Percentiles rank a stretch among this genome's conserved stretches.
Evolutionary conservation across 2,888 invertebrate genomes (phyloP).

Genomic region (Nemapogon koenigi): DNA sequence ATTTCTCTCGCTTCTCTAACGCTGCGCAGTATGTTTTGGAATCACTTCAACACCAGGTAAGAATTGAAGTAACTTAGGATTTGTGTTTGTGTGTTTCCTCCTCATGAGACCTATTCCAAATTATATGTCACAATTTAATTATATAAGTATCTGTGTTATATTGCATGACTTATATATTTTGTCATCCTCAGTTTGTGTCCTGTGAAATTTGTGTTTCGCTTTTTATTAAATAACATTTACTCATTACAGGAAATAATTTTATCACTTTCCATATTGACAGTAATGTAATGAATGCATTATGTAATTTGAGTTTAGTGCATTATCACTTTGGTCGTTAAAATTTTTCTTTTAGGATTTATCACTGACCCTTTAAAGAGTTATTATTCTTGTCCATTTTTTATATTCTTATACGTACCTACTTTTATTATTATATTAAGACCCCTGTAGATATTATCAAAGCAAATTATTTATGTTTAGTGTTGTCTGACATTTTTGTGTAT

Average conservation of each 20-base stretch:
- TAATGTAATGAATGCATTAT: too few relatives aligned
- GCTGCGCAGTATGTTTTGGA: constrained; percentile 98
- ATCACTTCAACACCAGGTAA: constrained; percentile 99
- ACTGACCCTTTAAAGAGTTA: too few relatives aligned
- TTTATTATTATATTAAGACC: too few relatives aligned
- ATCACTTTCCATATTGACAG: too few relatives aligned
- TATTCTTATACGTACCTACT: too few relatives aligned
- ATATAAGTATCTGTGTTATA: constrained; percentile 3
- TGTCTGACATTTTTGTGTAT: too few relatives aligned
- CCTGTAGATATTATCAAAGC: too few relatives aligned
- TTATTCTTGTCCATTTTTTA: too few relatives aligned
- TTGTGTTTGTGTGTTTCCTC: constrained; percentile 30
- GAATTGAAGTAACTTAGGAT: constrained; percentile 32
- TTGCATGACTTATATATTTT: constrained; percentile 27
- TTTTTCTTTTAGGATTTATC: too few relatives aligned
- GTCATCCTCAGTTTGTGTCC: constrained; percentile 63
- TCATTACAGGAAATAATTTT: background rate
- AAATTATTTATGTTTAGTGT: too few relatives aligned
- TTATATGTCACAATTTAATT: constrained; percentile 15
- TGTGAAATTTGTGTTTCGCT: constrained; percentile 68
- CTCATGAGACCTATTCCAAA: background rate
- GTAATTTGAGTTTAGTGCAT: background rate
- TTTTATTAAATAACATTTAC: constrained; percentile 34
- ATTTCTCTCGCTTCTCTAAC: constrained; percentile 76
- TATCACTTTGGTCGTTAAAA: background rate